phyloP scores from a whole-genome alignment of 1,140 invertebrate genomes.

The Drosophila orena region DNA sequence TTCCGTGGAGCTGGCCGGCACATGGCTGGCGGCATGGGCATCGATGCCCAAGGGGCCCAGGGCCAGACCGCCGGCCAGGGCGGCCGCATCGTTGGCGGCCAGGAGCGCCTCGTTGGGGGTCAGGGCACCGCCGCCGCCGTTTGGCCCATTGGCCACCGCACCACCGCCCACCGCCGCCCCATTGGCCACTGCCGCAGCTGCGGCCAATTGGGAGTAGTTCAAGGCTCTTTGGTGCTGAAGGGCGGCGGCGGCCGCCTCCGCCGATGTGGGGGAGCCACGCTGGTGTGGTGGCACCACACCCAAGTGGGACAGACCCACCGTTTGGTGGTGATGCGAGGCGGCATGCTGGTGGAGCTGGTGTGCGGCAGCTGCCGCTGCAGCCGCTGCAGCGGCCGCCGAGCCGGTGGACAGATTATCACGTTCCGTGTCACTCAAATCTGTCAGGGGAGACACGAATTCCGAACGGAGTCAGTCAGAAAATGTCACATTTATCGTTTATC shows the following conservation, averaged over 20 bases:
- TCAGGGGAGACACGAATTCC: constrained; percentile 84
- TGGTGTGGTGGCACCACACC: constrained; percentile 54
- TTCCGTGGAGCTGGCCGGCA: constrained; percentile 92
- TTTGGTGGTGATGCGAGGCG: constrained; percentile 56
- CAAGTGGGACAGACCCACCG: constrained; percentile 69
- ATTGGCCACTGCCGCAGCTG: constrained; percentile 85
- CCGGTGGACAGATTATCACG: constrained; percentile 83
- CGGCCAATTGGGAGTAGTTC: constrained; percentile 89
- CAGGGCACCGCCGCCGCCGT: constrained; percentile 59
- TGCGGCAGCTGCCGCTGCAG: constrained; percentile 66
- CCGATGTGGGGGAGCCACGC: constrained; percentile 56
- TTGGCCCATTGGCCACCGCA: constrained; percentile 55
- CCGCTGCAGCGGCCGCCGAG: constrained; percentile 70
- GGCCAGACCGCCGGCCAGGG: constrained; percentile 81
- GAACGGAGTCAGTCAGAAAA: constrained; percentile 21
- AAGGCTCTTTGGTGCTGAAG: constrained; percentile 88
- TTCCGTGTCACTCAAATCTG: constrained; percentile 83
- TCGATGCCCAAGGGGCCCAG: constrained; percentile 79
- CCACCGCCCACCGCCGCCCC: constrained; percentile 61
- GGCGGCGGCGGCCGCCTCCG: constrained; percentile 68
- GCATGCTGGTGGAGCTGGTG: constrained; percentile 75
- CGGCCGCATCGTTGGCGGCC: constrained; percentile 79
- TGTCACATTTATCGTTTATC: constrained; percentile 47
- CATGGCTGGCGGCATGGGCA: constrained; percentile 56
- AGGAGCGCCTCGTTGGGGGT: constrained; percentile 73